Evolutionary conservation across 2,888 invertebrate species (phyloP), one percentile per base, ranked within the genome.

Genomic region (Pyrgus malvae): DNA sequence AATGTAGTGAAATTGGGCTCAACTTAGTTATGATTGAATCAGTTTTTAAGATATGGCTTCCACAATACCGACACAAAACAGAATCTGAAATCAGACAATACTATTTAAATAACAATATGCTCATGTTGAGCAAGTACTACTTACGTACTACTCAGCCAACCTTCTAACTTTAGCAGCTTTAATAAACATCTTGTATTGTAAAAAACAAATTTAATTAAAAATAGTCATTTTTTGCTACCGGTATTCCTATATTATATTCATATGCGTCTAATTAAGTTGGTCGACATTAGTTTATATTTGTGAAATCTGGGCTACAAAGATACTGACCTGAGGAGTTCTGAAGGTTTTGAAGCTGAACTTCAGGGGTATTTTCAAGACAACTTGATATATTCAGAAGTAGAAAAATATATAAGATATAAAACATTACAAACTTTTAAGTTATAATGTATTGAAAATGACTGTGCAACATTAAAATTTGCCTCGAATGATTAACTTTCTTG

Each of bases 41-140:
- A 3, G 72, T 68, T 31, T 66, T 67, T 19, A 79, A 64, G 17
- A 81, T 56, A 11, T 71, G 68, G 60, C 59, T 61, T 14, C 83
- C 84, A 69, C 85, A 86, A 54, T 56, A 59, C 40, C 83, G 79
- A 64, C 85, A 84, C 31, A 86, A 60, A 59, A 84, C 73, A 57
- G 63, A 58, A 21, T 76, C 83, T 81, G 78, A 59, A 73, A 72
- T 53, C 0, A 51, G n/a, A 37, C 35, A 42, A 42, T n/a, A 42
- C 7, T 0, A 31, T 38, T n/a, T 9, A 21, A 8, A 38, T 9
- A 29, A 29, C 38, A 38, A 21, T 7, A n/a, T n/a, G n/a, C n/a
- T n/a, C n/a, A n/a, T n/a, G n/a, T n/a, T n/a, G n/a, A n/a, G n/a
- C n/a, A n/a, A n/a, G n/a, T n/a, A n/a, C n/a, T n/a, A n/a, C n/a